These are phyloP conservation scores for Bufo gargarizans DNA, from an alignment of 2,113 vertebrate genomes.

Conservation along the genomic window DNA sequence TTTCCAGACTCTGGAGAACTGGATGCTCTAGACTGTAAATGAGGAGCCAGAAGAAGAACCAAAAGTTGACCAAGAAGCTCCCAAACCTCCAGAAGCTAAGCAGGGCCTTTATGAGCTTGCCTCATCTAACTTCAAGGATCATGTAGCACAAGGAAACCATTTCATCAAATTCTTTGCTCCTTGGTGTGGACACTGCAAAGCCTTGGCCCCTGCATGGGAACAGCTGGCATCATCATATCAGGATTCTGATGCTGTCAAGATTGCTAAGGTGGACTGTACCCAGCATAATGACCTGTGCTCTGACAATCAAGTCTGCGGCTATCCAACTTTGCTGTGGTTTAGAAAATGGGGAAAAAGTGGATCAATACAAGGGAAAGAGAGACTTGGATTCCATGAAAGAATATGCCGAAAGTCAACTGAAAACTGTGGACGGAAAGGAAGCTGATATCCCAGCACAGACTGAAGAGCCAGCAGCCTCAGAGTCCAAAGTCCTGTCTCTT, in stretches of 20 bases:
- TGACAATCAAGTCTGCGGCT: too few species aligned
- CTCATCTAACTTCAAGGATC: conserved; percentile 82
- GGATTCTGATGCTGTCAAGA: conserved; percentile 84
- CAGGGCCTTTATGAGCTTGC: conserved; percentile 94
- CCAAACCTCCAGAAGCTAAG: conserved; percentile 83
- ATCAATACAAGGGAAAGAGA: conserved; percentile 94
- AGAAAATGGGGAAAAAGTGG: too few species aligned
- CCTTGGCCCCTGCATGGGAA: conserved; percentile 94
- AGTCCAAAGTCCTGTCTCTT: conserved; percentile 81
- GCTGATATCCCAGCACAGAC: conserved; percentile 60
- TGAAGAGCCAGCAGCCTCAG: conserved; percentile 66
- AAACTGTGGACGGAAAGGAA: conserved; percentile 60
- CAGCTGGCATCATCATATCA: conserved; percentile 89
- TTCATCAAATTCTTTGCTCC: conserved; percentile 98
- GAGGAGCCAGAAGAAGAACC: conserved; percentile 76
- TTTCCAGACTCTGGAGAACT: conserved; percentile 86
- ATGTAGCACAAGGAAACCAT: conserved; percentile 92
- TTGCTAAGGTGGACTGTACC: conserved; percentile 98
- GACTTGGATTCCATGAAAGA: conserved; percentile 93
- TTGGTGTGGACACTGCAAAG: conserved; percentile 98
- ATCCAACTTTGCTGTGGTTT: too few species aligned
- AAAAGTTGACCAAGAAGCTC: conserved; percentile 76
- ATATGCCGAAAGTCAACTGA: conserved; percentile 85
- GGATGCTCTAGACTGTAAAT: conserved; percentile 91
- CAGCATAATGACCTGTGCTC: too few species aligned